Evolutionary conservation across 2,797 vertebrate species (phyloP).

Genomic region (Enteromius afrohamiltoni): DNA sequence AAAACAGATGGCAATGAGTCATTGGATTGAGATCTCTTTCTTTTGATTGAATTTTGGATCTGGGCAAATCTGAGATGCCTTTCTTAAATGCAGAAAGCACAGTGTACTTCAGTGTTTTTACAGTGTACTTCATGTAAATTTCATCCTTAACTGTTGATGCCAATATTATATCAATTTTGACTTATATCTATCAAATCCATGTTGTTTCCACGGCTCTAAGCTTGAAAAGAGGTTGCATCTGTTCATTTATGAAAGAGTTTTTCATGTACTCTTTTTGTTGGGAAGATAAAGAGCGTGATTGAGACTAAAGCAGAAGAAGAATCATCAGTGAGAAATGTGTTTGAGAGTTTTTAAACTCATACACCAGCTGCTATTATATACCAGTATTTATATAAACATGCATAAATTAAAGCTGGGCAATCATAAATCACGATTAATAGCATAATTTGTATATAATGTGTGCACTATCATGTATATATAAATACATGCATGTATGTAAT

Average conservation of each 20-base stretch:
- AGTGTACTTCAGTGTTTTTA: too few relatives aligned
- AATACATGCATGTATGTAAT: not conserved
- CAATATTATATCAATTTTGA: not conserved
- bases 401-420: not conserved
- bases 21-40: not conserved
- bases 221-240: not conserved
- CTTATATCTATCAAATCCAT: not conserved
- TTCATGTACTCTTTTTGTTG: not conserved
- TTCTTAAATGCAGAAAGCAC: slow-evolving; percentile 61
- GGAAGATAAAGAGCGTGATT: not conserved
- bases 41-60: not conserved
- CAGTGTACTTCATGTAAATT: not conserved
- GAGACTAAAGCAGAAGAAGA: not conserved
- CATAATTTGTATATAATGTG: too few relatives aligned
- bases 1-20: not conserved
- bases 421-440: not conserved
- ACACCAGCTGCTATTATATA: not conserved
- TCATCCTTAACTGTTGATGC: not conserved
- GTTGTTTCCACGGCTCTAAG: not conserved
- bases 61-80: slow-evolving; percentile 50
- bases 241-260: not conserved
- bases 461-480: not conserved
- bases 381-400: not conserved
- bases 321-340: not conserved
- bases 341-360: not conserved